phyloP scores from a whole-genome alignment of 2,113 vertebrate species.

The Cavia aperea region DNA sequence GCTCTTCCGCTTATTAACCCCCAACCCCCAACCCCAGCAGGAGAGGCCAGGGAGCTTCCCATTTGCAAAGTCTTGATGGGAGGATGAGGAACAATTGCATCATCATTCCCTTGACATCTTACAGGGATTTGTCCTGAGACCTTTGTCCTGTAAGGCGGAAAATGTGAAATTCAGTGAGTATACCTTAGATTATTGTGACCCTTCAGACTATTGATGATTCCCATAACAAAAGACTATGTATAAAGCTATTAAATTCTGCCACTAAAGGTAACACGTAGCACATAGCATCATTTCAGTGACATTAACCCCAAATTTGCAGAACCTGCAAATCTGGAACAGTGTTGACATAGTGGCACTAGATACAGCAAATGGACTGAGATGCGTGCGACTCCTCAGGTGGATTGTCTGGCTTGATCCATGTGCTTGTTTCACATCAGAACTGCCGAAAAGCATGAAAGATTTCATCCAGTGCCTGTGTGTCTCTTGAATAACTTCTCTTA shows the following conservation, averaged over 20 bases:
- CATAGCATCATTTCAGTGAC: not conserved
- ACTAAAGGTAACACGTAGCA: not conserved
- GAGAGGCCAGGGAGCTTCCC: not conserved
- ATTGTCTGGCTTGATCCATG: not conserved
- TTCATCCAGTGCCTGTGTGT: not conserved
- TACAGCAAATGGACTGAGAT: not conserved
- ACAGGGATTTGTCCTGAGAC: not conserved
- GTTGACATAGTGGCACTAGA: not conserved
- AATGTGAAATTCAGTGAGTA: not conserved
- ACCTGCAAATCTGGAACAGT: not conserved
- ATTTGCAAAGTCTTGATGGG: not conserved
- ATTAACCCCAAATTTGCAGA: not conserved
- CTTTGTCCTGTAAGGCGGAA: not conserved
- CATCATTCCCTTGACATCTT: not conserved
- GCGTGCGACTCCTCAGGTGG: not conserved
- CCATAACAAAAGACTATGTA: not conserved
- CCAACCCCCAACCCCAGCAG: not conserved
- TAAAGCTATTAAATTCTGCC: constrained; percentile 16
- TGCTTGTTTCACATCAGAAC: not conserved
- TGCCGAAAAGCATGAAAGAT: not conserved
- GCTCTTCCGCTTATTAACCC: not conserved
- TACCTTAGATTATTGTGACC: not conserved
- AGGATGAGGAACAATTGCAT: not conserved
- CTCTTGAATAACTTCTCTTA: not conserved
- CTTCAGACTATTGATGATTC: not conserved